Evolutionary conservation across 1,140 invertebrate species (phyloP), one percentile per base, ranked within the genome.

Genomic region (Globodera ellingtonae): DNA sequence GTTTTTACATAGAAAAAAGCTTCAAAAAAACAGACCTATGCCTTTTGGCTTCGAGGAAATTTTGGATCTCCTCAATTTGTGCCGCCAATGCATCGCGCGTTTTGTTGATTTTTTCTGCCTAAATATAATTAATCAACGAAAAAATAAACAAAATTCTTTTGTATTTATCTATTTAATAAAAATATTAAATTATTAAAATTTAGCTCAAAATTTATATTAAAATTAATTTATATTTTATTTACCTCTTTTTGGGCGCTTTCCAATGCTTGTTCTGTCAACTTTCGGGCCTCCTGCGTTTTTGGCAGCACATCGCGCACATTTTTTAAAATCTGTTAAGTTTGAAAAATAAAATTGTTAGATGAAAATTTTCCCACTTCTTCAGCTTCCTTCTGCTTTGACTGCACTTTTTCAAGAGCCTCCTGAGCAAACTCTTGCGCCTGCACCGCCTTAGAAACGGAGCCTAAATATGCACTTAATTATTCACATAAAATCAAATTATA

Each of bases 401-500:
- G 50, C 21, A 89, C 50, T 72, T 84, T 89, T 7, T 83, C 78
- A 15, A 83, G 75, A 6, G 88, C 87, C 82, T 89, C 89, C 13
- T 79, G 73, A 0, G 87, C 87, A 75, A 89, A 89, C n/a, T 82
- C 79, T 52, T 84, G 75, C 4, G 87, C 87, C 66, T 89, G 88
- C 46, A 81, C 74, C 3, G 88, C 88, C 46, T 88, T 89, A 65
- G 84, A 87, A 8, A 89, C 86, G 48, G 87, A 87, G 67, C 87
- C 67, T 70, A 47, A 35, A 62, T 18, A 62, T 15, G 18, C 5
- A 59, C 10, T 59, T 5, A 59, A 59, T 52, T 52, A 52, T 52
- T 52, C 15, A 52, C 15, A 52, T 52, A 52, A 13, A 52, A 35
- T 9, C 52, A 10, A 52, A 52, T 52, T 52, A 9, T 52, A 9